phyloP scores from a whole-genome alignment of 2,113 vertebrate species.

The Platysternon megacephalum region DNA sequence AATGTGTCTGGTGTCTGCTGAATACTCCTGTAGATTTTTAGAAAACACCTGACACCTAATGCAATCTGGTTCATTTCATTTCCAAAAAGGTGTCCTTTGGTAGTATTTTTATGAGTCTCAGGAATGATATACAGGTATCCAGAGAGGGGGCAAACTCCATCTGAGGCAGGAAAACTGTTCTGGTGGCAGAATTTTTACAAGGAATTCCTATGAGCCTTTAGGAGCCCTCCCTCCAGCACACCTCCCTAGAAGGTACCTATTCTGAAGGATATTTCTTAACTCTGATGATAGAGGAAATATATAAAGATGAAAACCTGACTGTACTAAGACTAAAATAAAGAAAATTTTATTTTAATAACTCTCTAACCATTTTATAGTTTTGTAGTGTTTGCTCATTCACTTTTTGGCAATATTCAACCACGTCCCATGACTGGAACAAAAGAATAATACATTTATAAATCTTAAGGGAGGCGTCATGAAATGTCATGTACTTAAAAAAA shows the following conservation, averaged over 20 bases:
- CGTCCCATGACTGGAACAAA: not conserved
- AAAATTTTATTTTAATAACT: slow-evolving; percentile 46
- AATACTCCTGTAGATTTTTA: not conserved
- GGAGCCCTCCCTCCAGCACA: not conserved
- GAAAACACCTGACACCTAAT: not conserved
- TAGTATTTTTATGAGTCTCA: not conserved
- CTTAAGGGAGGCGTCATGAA: slow-evolving; percentile 14
- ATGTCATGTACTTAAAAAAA: slow-evolving; percentile 8
- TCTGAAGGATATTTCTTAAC: slow-evolving; percentile 11
- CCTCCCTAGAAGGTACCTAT: not conserved
- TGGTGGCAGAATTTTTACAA: not conserved
- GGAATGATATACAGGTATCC: not conserved
- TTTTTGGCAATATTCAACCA: not conserved
- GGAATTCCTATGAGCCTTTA: not conserved
- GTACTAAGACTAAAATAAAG: slow-evolving; percentile 30
- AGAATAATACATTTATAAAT: slow-evolving; percentile 33
- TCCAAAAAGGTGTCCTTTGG: accelerated
- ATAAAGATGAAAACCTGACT: slow-evolving; percentile 25
- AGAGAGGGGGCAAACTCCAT: not conserved
- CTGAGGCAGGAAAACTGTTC: not conserved
- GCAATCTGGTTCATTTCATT: not conserved
- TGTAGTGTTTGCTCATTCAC: not conserved
- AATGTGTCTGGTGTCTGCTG: not conserved
- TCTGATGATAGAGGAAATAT: not conserved
- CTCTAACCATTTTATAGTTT: not conserved